Conservation (phyloP, 1,140 invertebrate genomes). For the Trichogramma pretiosum region DNA sequence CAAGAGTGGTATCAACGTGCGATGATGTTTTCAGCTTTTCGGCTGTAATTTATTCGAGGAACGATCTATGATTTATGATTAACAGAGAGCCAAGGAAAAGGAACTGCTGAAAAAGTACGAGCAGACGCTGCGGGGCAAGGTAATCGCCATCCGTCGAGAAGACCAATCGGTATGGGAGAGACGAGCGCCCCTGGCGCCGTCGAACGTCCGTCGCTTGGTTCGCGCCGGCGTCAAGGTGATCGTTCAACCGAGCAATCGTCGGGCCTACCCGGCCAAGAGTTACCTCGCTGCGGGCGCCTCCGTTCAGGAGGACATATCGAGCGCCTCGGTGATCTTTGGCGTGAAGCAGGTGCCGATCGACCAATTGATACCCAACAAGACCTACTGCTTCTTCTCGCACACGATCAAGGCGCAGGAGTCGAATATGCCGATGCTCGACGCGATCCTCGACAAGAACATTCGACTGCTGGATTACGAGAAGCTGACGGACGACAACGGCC, state of each 20-base stretch:
- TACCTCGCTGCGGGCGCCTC: conserved; percentile 63
- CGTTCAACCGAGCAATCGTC: conserved; percentile 93
- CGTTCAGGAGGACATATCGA: conserved; percentile 92
- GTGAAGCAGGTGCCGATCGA: conserved; percentile 97
- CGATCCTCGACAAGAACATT: conserved; percentile 93
- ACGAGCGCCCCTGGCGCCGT: conserved; percentile 85
- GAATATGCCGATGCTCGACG: conserved; percentile 96
- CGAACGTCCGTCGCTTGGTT: conserved; percentile 81
- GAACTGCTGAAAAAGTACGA: conserved; percentile 12
- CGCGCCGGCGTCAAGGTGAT: conserved; percentile 86
- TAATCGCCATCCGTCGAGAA: conserved; percentile 82
- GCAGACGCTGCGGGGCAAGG: conserved; percentile 43
- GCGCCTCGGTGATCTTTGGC: conserved; percentile 91
- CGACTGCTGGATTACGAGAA: conserved; percentile 96
- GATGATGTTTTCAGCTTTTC: no score
- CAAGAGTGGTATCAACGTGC: no score
- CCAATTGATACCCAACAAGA: conserved; percentile 86
- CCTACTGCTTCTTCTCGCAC: conserved; percentile 98
- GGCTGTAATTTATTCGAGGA: no score
- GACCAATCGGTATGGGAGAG: conserved; percentile 98
- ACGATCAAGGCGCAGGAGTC: conserved; percentile 98
- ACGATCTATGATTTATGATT: no score
- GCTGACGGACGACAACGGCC: conserved; percentile 79
- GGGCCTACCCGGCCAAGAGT: conserved; percentile 93
- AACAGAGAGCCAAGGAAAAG: conserved; percentile 14